Evolutionary conservation across 2,888 invertebrate genomes (phyloP).

Genomic region (Cantharis nigra): DNA sequence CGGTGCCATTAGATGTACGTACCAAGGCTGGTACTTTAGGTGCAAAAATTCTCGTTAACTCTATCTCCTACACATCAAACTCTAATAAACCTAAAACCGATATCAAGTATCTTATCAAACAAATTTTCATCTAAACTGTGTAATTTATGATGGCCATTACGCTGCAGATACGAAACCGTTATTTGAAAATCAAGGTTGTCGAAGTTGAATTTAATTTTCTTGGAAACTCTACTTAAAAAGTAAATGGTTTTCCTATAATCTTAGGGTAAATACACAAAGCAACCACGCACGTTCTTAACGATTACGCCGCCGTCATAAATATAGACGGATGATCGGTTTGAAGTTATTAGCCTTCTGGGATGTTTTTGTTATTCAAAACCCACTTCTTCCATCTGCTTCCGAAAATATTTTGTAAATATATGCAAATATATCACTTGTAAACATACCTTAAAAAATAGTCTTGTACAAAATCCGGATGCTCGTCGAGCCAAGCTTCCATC

Average conservation of each 20-base stretch:
- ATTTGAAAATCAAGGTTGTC: background rate
- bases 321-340: background rate
- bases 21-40: background rate
- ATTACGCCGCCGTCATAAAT: background rate
- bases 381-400: background rate
- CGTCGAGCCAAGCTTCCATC: conserved; percentile 95
- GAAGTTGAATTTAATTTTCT: background rate
- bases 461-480: conserved; percentile 93
- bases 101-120: background rate
- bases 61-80: background rate
- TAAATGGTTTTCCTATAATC: background rate
- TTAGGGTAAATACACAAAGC: background rate
- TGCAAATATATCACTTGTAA: background rate
- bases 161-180: background rate
- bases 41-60: background rate
- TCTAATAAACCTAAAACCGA: background rate
- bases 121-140: background rate
- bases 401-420: background rate
- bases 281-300: background rate
- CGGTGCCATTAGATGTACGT: background rate
- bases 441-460: conserved; percentile 89
- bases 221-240: background rate
- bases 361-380: background rate
- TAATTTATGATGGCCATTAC: background rate
- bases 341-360: background rate